These are phyloP conservation scores for Sphecodes monilicornis DNA, from an alignment of 2,888 invertebrate genomes.

Conservation along the genomic window DNA sequence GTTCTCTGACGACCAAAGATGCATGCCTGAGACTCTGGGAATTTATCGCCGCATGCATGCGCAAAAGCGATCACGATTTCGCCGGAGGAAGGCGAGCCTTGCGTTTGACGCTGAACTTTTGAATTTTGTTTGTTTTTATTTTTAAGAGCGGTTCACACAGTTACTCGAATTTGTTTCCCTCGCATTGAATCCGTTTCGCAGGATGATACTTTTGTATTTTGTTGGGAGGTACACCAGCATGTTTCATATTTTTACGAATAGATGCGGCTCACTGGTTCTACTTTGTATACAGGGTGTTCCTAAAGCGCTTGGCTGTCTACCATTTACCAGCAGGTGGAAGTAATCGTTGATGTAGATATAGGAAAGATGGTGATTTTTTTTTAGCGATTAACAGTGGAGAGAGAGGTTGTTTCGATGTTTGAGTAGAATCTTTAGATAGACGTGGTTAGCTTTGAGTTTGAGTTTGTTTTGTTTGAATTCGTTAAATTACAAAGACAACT, in stretches of 20 bases:
- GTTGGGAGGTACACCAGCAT: not conserved
- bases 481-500: too few species aligned
- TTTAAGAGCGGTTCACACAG: not conserved
- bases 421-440: too few species aligned
- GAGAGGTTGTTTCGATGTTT: too few species aligned
- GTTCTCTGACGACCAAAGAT: not conserved
- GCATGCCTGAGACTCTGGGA: conserved; percentile 20
- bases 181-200: not conserved
- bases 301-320: not conserved
- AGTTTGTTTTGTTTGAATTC: too few species aligned
- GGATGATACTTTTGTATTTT: not conserved
- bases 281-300: conserved; percentile 8
- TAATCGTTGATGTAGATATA: not conserved
- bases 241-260: not conserved
- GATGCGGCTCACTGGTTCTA: not conserved
- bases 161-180: not conserved
- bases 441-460: too few species aligned
- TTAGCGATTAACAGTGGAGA: too few species aligned
- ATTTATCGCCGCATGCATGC: conserved; percentile 13
- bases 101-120: conserved; percentile 16
- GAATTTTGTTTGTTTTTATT: not conserved
- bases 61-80: not conserved
- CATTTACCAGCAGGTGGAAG: not conserved
- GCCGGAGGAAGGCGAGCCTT: conserved; percentile 56
- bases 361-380: not conserved